phyloP scores from a whole-genome alignment of 2,113 vertebrate genomes.

The Marcusenius ussheri region DNA sequence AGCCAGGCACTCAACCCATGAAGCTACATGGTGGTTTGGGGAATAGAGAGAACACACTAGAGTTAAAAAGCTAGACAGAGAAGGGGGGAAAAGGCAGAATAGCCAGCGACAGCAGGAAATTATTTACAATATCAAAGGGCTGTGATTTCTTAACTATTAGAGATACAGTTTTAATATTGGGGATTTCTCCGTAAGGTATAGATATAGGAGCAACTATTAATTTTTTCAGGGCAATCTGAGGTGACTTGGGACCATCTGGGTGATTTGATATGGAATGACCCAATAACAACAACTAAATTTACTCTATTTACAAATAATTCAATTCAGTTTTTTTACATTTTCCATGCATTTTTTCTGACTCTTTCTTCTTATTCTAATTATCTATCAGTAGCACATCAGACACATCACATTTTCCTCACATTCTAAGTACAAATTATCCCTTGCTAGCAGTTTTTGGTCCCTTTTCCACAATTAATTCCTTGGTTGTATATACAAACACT shows the following conservation, averaged over 20 bases:
- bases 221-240: background rate
- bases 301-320: background rate
- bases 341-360: background rate
- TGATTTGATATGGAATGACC: background rate
- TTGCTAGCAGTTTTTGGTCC: background rate
- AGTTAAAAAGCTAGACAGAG: no score
- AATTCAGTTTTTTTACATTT: background rate
- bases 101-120: no score
- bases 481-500: background rate
- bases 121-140: no score
- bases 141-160: background rate
- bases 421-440: constrained; percentile 19
- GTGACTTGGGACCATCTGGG: background rate
- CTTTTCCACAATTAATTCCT: background rate
- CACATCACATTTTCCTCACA: background rate
- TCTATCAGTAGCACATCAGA: constrained; percentile 3
- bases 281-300: background rate
- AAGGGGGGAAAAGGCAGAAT: no score
- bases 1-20: no score
- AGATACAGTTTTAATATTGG: background rate
- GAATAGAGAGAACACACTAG: no score
- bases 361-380: background rate
- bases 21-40: no score
- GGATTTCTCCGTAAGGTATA: background rate
- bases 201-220: background rate